phyloP scores from a whole-genome alignment of 1,140 invertebrate genomes.

The Bombus consobrinus region DNA sequence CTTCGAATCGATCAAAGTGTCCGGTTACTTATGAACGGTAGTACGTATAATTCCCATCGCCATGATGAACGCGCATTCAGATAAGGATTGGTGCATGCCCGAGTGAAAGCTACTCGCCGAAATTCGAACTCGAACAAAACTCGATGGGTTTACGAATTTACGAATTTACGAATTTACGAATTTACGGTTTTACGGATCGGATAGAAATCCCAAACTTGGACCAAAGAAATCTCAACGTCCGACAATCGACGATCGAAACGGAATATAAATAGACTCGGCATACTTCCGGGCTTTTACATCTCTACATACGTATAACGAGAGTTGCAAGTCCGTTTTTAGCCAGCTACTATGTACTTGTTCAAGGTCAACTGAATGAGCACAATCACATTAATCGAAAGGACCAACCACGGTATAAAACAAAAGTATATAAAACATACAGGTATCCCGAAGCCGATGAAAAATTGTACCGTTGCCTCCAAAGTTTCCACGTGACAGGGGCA shows the following conservation, averaged over 20 bases:
- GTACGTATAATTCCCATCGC: slow-evolving; percentile 12
- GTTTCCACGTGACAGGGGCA: background rate
- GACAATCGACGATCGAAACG: slow-evolving; percentile 10
- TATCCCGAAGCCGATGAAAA: background rate
- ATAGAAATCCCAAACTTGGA: background rate
- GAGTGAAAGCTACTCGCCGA: background rate
- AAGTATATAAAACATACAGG: background rate
- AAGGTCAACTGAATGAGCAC: no score
- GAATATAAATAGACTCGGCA: slow-evolving; percentile 71
- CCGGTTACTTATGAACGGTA: background rate
- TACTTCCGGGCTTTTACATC: slow-evolving; percentile 16
- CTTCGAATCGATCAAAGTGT: no score
- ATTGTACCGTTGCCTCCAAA: background rate
- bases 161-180: background rate
- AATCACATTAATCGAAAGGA: no score
- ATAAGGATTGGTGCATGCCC: slow-evolving; percentile 69
- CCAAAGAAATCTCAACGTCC: background rate
- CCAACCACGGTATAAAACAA: background rate
- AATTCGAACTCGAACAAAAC: no score
- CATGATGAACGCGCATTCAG: slow-evolving; percentile 45
- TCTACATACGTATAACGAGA: background rate
- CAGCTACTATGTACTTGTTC: no score
- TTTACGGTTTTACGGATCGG: no score
- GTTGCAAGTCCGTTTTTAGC: background rate
- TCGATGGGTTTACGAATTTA: background rate